Conservation (phyloP, 2,888 invertebrate genomes). For the Leptopilina drosophilae region DNA sequence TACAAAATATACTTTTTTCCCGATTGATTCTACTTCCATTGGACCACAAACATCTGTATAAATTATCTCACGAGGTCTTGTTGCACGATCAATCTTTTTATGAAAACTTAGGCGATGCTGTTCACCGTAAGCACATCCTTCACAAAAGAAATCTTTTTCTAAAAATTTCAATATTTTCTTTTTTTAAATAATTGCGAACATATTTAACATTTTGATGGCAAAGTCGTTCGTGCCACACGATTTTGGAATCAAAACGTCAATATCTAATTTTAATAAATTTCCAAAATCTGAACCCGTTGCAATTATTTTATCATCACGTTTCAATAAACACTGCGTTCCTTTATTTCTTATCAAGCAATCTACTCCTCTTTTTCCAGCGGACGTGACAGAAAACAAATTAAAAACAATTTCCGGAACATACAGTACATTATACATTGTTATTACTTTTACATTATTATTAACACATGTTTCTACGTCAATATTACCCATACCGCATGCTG, state of each 20-base stretch:
- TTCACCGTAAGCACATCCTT: conserved; percentile 11
- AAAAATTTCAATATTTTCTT: neutral
- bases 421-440: conserved; percentile 43
- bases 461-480: neutral
- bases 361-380: conserved; percentile 41
- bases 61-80: conserved; percentile 19
- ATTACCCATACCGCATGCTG: conserved; percentile 31
- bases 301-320: conserved; percentile 19
- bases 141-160: conserved; percentile 7
- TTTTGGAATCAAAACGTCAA: conserved; percentile 38
- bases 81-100: conserved; percentile 20
- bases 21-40: too few relatives aligned
- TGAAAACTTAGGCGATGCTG: conserved; percentile 30
- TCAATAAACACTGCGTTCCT: conserved; percentile 42
- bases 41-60: neutral
- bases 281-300: conserved; percentile 43
- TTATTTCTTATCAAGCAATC: conserved; percentile 41
- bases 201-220: conserved; percentile 42
- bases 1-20: too few relatives aligned
- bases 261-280: conserved; percentile 45
- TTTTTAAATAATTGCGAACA: conserved; percentile 31
- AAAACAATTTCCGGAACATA: conserved; percentile 43
- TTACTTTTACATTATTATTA: neutral
- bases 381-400: conserved; percentile 29
- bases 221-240: conserved; percentile 45